Percentiles rank a stretch among this genome's conserved stretches.
These are phyloP conservation scores for Drosophila gaucha DNA, from an alignment of 2,888 invertebrate genomes.

Conservation along the genomic window DNA sequence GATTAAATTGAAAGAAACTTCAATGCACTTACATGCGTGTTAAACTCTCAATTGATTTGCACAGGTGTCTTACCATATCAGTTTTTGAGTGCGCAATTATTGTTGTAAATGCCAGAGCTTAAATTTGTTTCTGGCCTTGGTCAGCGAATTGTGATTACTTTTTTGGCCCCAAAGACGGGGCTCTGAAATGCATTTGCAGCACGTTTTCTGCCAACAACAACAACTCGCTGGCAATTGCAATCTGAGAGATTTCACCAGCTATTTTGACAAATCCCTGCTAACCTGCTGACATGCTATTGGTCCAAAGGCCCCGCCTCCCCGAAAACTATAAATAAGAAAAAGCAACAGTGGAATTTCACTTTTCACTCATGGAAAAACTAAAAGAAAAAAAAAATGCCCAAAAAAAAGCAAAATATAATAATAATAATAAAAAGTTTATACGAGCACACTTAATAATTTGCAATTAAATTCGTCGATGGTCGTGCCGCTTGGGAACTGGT, in stretches of 20 bases:
- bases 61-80: slow-evolving; percentile 20
- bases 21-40: slow-evolving; percentile 12
- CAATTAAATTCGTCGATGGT: slow-evolving; percentile 62
- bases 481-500: slow-evolving; percentile 57
- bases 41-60: slow-evolving; percentile 39
- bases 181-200: slow-evolving; percentile 41
- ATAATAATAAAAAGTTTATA: slow-evolving; percentile 50
- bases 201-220: slow-evolving; percentile 36
- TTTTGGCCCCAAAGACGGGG: slow-evolving; percentile 28
- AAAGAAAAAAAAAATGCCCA: slow-evolving; percentile 29
- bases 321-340: slow-evolving; percentile 9
- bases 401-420: slow-evolving; percentile 30
- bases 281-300: slow-evolving; percentile 73
- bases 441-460: slow-evolving; percentile 65
- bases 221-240: slow-evolving; percentile 15
- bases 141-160: slow-evolving; percentile 43
- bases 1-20: neutral
- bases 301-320: slow-evolving; percentile 33
- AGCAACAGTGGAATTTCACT: slow-evolving; percentile 65
- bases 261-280: slow-evolving; percentile 76
- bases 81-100: slow-evolving; percentile 22
- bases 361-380: slow-evolving; percentile 66
- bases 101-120: slow-evolving; percentile 51
- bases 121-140: slow-evolving; percentile 47
- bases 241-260: slow-evolving; percentile 61